Conservation (phyloP, 1,140 invertebrate species). For the Ephestia elutella region DNA sequence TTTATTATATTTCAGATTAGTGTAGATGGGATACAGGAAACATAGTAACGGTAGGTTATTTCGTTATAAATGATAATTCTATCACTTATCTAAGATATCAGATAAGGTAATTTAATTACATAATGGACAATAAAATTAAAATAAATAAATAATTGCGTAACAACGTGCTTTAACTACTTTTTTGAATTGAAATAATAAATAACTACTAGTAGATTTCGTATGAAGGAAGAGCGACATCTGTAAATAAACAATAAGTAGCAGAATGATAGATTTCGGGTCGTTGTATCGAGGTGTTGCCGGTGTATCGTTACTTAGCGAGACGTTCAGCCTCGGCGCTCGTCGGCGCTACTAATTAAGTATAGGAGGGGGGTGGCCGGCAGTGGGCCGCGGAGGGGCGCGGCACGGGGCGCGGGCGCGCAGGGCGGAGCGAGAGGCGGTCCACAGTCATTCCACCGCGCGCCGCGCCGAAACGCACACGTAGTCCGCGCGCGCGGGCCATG, state of each 20-base stretch:
- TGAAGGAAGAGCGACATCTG: conserved; percentile 48
- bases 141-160: too few relatives aligned
- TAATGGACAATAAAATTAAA: too few relatives aligned
- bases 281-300: conserved; percentile 1
- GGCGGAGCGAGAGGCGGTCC: conserved; percentile 52
- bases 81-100: too few relatives aligned
- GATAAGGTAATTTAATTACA: too few relatives aligned
- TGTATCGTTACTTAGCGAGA: conserved; percentile 26
- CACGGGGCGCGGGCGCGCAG: conserved; percentile 23
- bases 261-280: conserved; percentile 1
- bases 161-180: neutral
- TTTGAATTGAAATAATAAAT: neutral
- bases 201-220: neutral
- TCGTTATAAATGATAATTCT: too few relatives aligned
- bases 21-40: too few relatives aligned
- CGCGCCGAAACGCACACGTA: conserved; percentile 45
- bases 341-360: conserved; percentile 57
- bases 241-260: conserved; percentile 36
- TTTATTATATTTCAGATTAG: too few relatives aligned
- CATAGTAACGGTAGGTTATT: too few relatives aligned
- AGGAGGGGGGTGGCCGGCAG: conserved; percentile 36
- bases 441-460: conserved; percentile 56
- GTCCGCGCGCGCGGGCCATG: conserved; percentile 73
- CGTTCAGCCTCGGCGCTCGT: conserved; percentile 19
- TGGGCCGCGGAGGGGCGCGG: conserved; percentile 30